phyloP scores from a whole-genome alignment of 2,888 invertebrate species.

The Pterostichus madidus region DNA sequence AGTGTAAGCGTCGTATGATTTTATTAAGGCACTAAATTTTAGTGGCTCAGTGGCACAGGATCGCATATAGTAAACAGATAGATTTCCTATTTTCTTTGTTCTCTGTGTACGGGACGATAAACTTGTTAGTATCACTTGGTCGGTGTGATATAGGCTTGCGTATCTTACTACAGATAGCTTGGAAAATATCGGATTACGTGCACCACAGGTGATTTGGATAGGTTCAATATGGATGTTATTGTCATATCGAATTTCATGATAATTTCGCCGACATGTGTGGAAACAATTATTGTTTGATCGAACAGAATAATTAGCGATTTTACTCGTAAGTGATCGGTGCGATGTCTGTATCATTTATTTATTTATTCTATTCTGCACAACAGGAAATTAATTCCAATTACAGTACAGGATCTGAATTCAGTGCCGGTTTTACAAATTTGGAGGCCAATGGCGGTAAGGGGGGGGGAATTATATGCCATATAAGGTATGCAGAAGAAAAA shows the following conservation, averaged over 20 bases:
- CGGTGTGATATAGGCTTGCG: slow-evolving; percentile 11
- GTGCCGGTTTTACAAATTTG: too few species aligned
- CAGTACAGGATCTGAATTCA: too few species aligned
- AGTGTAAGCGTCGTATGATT: slow-evolving; percentile 53
- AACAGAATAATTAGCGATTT: too few species aligned
- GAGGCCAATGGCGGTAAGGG: too few species aligned
- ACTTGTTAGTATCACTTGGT: slow-evolving; percentile 41
- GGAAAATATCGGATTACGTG: slow-evolving; percentile 28
- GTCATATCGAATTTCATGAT: slow-evolving; percentile 1
- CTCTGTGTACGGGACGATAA: neutral
- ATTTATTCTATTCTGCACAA: too few species aligned
- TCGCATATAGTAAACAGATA: slow-evolving; percentile 60
- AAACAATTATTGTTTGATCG: neutral
- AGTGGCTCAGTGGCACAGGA: slow-evolving; percentile 41
- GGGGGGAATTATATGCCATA: too few species aligned
- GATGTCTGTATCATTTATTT: too few species aligned
- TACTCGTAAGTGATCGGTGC: too few species aligned
- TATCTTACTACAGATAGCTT: neutral
- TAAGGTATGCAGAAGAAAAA: too few species aligned
- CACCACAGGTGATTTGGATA: slow-evolving; percentile 33
- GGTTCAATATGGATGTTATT: slow-evolving; percentile 17
- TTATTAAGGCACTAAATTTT: slow-evolving; percentile 61
- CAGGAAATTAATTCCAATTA: too few species aligned
- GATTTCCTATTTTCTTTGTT: slow-evolving; percentile 59
- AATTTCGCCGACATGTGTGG: neutral